Evolutionary conservation across 30 jellyfish, hydroid and myxozoan genomes (phyloP).

Genomic region (Cassiopea xamachana): DNA sequence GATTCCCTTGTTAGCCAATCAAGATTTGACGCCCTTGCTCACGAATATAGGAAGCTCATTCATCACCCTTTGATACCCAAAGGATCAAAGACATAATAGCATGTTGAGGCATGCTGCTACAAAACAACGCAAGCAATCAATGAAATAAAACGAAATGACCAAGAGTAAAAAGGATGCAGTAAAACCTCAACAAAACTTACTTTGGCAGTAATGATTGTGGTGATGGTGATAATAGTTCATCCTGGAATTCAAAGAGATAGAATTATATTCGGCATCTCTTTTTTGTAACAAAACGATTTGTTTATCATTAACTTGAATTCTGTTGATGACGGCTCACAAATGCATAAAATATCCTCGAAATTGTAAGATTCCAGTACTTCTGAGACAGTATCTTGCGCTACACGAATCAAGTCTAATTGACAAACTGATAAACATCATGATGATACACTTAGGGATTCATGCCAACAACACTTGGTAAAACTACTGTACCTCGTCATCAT

Average conservation of each 20-base stretch:
- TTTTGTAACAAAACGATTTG: neutral
- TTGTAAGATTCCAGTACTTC: neutral
- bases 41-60: too few species aligned
- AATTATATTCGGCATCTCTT: neutral
- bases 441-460: neutral
- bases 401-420: neutral
- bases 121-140: neutral
- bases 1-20: too few species aligned
- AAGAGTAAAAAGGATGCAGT: neutral
- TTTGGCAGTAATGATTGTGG: conserved; percentile 60
- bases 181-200: neutral
- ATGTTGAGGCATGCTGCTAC: neutral
- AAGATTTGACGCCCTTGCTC: too few species aligned
- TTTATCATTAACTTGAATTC: neutral
- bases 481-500: conserved; percentile 24
- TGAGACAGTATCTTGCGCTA: neutral
- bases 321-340: neutral
- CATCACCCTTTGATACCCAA: neutral
- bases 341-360: neutral
- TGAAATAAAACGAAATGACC: neutral
- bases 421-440: neutral
- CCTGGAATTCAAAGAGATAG: neutral
- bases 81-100: neutral
- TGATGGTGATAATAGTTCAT: conserved; percentile 56
- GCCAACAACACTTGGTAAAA: neutral